Conservation (phyloP, 2,113 vertebrate genomes). For the Hippocampus guttulatus region DNA sequence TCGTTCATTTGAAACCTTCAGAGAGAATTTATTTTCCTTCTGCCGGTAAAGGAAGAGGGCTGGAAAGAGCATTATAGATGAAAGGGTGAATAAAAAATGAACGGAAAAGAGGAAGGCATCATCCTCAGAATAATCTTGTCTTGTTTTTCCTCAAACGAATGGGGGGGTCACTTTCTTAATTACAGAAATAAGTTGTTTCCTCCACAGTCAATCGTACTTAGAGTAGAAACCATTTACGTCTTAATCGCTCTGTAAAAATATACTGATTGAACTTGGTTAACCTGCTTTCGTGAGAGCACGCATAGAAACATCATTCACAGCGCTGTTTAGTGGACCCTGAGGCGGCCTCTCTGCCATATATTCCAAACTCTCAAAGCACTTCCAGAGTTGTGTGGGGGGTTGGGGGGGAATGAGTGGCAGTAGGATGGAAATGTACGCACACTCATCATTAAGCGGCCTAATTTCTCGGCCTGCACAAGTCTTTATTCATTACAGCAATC, state of each 20-base stretch:
- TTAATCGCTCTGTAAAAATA: slow-evolving; percentile 1
- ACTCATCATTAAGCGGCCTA: slow-evolving; percentile 53
- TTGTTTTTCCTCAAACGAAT: not conserved
- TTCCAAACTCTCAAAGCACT: slow-evolving; percentile 44
- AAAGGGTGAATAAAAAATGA: slow-evolving; percentile 32
- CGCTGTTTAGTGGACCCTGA: slow-evolving; percentile 12
- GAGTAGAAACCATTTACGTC: not conserved
- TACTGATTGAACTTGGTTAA: slow-evolving; percentile 5
- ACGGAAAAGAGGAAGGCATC: slow-evolving; percentile 25
- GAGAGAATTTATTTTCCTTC: slow-evolving; percentile 17
- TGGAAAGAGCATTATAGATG: slow-evolving; percentile 25
- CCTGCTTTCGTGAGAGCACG: not conserved
- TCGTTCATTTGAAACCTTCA: slow-evolving; percentile 21
- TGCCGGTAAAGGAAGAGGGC: slow-evolving; percentile 6
- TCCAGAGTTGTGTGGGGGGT: slow-evolving; percentile 9
- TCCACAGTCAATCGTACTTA: not conserved
- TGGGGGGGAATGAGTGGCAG: slow-evolving; percentile 11
- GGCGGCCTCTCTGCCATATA: slow-evolving; percentile 26
- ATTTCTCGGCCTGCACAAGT: slow-evolving; percentile 46
- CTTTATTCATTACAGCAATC: slow-evolving; percentile 64
- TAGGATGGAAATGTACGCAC: slow-evolving; percentile 38
- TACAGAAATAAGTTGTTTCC: slow-evolving; percentile 32
- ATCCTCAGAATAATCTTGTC: not conserved
- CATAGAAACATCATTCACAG: slow-evolving; percentile 21
- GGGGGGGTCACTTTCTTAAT: slow-evolving; percentile 7